Evolutionary conservation across 92 coral and sea anemone species (phyloP).

Genomic region (Paramuricea clavata): DNA sequence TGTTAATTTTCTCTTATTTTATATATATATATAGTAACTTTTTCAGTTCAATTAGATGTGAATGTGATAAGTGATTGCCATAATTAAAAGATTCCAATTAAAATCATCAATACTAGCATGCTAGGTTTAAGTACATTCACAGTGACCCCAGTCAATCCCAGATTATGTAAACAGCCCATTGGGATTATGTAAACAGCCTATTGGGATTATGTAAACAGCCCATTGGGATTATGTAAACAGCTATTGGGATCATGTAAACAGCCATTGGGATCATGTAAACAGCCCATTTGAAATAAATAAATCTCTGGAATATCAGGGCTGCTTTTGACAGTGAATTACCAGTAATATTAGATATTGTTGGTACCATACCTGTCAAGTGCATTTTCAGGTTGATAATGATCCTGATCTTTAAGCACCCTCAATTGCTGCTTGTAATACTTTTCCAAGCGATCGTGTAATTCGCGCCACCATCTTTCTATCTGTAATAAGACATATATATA

Average conservation of each 20-base stretch:
- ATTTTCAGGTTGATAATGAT: neutral
- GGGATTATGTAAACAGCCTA: too few species aligned
- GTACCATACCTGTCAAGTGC: slow-evolving; percentile 5
- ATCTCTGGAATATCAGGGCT: neutral
- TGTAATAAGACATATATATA: too few species aligned
- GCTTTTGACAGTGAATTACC: neutral
- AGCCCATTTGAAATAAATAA: neutral
- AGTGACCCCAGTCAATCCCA: too few species aligned
- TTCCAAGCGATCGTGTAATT: neutral
- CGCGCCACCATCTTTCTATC: slow-evolving; percentile 11
- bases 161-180: too few species aligned
- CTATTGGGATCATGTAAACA: neutral
- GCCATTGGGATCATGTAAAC: neutral
- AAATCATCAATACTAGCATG: too few species aligned
- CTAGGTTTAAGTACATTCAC: neutral
- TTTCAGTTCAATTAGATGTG: too few species aligned
- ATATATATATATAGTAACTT: too few species aligned
- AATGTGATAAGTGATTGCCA: too few species aligned
- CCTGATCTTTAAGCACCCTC: neutral
- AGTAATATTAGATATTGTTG: neutral
- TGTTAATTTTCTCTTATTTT: too few species aligned
- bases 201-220: too few species aligned
- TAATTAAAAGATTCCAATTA: too few species aligned
- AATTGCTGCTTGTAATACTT: slow-evolving; percentile 2
- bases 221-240: too few species aligned